phyloP scores from a whole-genome alignment of 1,140 invertebrate genomes.

The Anastrepha ludens region DNA sequence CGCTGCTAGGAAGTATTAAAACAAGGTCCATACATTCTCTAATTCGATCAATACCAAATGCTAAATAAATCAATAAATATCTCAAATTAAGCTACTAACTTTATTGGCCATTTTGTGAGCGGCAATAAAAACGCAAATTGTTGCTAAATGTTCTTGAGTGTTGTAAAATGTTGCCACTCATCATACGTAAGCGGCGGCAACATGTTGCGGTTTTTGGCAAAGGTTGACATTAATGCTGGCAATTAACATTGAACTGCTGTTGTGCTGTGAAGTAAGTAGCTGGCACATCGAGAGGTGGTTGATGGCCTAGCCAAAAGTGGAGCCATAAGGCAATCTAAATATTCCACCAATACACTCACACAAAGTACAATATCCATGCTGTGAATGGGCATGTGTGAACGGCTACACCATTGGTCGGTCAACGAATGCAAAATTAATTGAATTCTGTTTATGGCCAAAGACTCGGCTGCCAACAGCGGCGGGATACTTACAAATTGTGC shows the following conservation, averaged over 20 bases:
- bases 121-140: conserved; percentile 28
- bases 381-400: not conserved
- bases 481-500: not conserved
- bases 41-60: not conserved
- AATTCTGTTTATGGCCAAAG: conserved; percentile 17
- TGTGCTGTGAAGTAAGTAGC: not conserved
- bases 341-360: not conserved
- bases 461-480: not conserved
- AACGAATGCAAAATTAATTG: conserved; percentile 43
- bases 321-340: too few species aligned
- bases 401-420: not conserved
- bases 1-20: not conserved
- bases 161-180: not conserved
- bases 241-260: conserved; percentile 16
- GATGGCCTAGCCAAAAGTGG: too few species aligned
- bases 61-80: not conserved
- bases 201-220: conserved; percentile 9
- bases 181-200: not conserved
- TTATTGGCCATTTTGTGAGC: conserved; percentile 14
- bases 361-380: not conserved
- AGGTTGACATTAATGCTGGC: conserved; percentile 29
- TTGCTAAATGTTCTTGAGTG: conserved; percentile 40
- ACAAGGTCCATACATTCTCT: too few species aligned
- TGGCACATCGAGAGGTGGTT: not conserved
- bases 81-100: conserved; percentile 40